A percentile compares a stretch with the other conserved stretches of the same genome.
Evolutionary conservation across 2,888 invertebrate species (phyloP).

Genomic region (Protophormia terraenovae): DNA sequence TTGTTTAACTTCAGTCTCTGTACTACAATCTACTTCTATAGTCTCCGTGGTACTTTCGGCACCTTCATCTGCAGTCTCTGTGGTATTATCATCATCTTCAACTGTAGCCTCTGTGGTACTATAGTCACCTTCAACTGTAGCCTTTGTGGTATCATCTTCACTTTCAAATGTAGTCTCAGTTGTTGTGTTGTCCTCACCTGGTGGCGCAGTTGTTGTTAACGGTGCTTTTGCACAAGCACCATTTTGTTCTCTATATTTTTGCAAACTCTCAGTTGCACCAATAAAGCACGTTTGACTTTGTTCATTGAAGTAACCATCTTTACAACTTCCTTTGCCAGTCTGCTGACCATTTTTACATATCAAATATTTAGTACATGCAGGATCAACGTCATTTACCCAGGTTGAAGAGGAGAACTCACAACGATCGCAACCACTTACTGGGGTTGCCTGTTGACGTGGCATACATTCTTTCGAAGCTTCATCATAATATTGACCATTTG

Average conservation of each 20-base stretch:
- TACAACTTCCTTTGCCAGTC: not conserved
- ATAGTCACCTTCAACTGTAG: too few relatives aligned
- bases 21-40: too few relatives aligned
- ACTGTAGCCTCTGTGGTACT: too few relatives aligned
- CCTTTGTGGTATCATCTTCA: too few relatives aligned
- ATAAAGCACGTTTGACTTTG: not conserved
- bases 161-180: too few relatives aligned
- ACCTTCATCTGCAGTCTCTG: too few relatives aligned
- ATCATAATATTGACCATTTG: not conserved
- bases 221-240: not conserved
- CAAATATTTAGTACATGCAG: not conserved
- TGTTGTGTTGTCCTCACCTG: not conserved
- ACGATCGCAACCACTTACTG: not conserved
- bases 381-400: constrained; percentile 2
- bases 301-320: not conserved
- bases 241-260: not conserved
- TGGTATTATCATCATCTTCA: too few relatives aligned
- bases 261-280: not conserved
- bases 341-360: not conserved
- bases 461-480: not conserved
- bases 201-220: not conserved
- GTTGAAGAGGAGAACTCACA: not conserved
- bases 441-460: not conserved
- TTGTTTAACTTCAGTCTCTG: too few relatives aligned
- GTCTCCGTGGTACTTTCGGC: too few relatives aligned